Percentiles rank a stretch among this genome's conserved stretches.
phyloP scores from a whole-genome alignment of 1,140 invertebrate genomes.

The Eriocheir sinensis region DNA sequence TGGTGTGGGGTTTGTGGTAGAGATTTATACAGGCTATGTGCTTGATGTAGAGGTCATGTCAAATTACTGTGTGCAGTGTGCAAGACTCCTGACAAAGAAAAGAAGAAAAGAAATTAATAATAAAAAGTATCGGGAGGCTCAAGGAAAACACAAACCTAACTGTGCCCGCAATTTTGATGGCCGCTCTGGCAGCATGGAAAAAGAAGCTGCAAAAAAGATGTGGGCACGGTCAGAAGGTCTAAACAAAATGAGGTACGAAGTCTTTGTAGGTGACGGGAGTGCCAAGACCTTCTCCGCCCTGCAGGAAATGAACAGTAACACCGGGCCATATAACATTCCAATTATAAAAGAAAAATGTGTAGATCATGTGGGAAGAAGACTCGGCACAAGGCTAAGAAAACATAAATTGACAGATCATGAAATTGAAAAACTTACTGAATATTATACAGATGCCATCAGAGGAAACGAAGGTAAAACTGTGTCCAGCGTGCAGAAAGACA shows the following conservation, averaged over 20 bases:
- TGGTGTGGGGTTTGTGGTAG: neutral
- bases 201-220: no score
- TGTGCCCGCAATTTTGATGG: neutral
- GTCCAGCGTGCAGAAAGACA: neutral
- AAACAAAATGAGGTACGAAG: neutral
- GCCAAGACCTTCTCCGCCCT: neutral
- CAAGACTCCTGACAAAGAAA: neutral
- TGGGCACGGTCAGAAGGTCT: neutral
- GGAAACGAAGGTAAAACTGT: neutral
- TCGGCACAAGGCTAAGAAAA: neutral
- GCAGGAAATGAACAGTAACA: neutral
- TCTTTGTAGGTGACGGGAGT: neutral
- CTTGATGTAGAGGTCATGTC: neutral
- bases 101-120: neutral
- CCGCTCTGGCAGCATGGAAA: no score
- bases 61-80: neutral
- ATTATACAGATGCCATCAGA: neutral
- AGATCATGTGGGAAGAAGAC: slow-evolving; percentile 16
- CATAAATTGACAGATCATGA: neutral
- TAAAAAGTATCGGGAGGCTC: neutral
- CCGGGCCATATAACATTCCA: no score
- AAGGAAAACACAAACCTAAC: neutral
- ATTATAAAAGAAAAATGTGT: neutral
- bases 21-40: slow-evolving; percentile 39
- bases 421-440: neutral